Percentiles rank a stretch among this genome's conserved stretches.
These are phyloP conservation scores for Gavialis gangeticus DNA, from an alignment of 2,113 vertebrate genomes.

Conservation along the genomic window DNA sequence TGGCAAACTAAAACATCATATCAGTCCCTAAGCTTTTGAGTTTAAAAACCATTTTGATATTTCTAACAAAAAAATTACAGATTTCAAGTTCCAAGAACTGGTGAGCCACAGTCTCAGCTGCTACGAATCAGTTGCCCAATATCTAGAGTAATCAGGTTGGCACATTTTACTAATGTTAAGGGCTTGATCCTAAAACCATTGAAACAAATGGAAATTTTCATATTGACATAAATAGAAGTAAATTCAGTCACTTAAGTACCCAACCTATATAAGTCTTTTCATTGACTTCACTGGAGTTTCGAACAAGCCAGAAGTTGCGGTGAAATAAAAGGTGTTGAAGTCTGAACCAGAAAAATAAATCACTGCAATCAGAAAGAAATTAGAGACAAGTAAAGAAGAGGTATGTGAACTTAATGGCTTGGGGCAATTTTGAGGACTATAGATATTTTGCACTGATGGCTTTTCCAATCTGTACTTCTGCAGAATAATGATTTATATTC, in stretches of 20 bases:
- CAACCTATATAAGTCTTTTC: background rate
- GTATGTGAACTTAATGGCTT: background rate
- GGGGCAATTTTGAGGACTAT: background rate
- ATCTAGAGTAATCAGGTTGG: accelerated
- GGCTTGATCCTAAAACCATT: accelerated
- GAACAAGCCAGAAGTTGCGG: background rate
- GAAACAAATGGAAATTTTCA: background rate
- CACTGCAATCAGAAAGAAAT: background rate
- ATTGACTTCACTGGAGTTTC: accelerated
- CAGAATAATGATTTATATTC: constrained; percentile 19
- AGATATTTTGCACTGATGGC: background rate
- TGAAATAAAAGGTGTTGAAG: background rate
- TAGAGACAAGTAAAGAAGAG: background rate
- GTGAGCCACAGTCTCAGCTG: background rate
- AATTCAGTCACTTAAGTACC: background rate
- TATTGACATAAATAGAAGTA: accelerated
- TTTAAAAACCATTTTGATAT: background rate
- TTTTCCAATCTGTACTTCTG: background rate
- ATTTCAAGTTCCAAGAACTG: background rate
- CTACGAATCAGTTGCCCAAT: accelerated
- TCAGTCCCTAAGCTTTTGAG: background rate
- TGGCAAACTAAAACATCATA: background rate
- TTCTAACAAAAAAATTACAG: background rate
- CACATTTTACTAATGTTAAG: accelerated
- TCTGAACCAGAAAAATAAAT: accelerated